These are phyloP conservation scores for Malthinus flaveolus DNA, from an alignment of 2,888 invertebrate species.

Conservation along the genomic window DNA sequence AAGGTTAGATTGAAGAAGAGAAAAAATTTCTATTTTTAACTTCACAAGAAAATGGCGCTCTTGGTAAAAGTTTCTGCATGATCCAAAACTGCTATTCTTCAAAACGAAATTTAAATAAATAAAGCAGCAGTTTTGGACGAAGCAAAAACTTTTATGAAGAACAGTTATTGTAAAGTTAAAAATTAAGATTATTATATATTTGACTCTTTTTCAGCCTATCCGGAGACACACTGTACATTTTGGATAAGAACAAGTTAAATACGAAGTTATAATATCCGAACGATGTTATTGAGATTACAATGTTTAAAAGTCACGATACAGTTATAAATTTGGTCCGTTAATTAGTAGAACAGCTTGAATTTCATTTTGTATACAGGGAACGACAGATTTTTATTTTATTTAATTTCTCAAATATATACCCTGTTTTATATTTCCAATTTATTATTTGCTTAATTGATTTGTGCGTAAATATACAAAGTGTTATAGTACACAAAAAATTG, in stretches of 20 bases:
- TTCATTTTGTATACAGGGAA: constrained; percentile 23
- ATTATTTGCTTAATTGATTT: constrained; percentile 24
- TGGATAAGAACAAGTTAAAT: too few species aligned
- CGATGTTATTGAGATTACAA: constrained; percentile 1
- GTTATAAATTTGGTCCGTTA: constrained; percentile 26
- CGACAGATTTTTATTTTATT: too few species aligned
- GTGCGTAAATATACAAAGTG: constrained; percentile 29
- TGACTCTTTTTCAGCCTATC: too few species aligned
- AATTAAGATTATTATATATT: too few species aligned
- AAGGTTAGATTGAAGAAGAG: too few species aligned
- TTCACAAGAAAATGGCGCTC: background rate
- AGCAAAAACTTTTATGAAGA: too few species aligned
- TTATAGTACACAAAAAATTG: constrained; percentile 21
- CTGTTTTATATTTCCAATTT: constrained; percentile 25
- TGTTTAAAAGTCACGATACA: constrained; percentile 11
- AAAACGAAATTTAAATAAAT: too few species aligned
- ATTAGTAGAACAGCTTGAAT: constrained; percentile 16
- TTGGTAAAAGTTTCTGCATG: too few species aligned
- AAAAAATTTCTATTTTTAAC: background rate
- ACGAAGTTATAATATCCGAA: background rate
- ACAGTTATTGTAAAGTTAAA: too few species aligned
- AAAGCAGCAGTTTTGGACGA: too few species aligned
- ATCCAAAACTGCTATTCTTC: too few species aligned
- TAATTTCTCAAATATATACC: constrained; percentile 25
- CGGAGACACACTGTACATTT: too few species aligned